These are phyloP conservation scores for Aporophyla nigra DNA, from an alignment of 2,888 invertebrate species.

Conservation along the genomic window DNA sequence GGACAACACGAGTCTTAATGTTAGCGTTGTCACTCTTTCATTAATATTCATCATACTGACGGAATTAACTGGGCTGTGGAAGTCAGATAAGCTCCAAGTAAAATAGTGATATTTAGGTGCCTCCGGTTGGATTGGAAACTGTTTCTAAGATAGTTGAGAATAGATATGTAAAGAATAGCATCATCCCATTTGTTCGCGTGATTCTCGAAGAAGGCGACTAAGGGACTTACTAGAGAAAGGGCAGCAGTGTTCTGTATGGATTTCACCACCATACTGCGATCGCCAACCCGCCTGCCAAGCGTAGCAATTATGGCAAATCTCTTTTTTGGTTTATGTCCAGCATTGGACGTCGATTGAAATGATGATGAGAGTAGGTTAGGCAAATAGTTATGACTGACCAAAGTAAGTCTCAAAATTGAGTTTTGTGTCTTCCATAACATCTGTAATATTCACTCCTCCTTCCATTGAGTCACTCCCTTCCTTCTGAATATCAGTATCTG, in stretches of 20 bases:
- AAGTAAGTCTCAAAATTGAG: not conserved
- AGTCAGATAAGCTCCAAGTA: not conserved
- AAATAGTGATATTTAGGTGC: not conserved
- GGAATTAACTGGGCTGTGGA: not conserved
- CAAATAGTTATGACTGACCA: not conserved
- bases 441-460: too few relatives aligned
- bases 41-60: conserved; percentile 15
- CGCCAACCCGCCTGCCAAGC: too few relatives aligned
- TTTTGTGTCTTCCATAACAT: not conserved
- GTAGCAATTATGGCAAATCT: too few relatives aligned
- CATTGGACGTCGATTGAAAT: too few relatives aligned
- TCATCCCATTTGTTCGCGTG: too few relatives aligned
- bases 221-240: too few relatives aligned
- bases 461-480: not conserved
- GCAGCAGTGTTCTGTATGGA: too few relatives aligned
- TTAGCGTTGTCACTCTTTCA: not conserved
- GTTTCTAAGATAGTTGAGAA: not conserved
- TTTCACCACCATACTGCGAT: too few relatives aligned
- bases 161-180: too few relatives aligned
- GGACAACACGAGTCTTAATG: not conserved
- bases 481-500: conserved; percentile 30
- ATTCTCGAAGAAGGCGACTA: too few relatives aligned
- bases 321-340: too few relatives aligned
- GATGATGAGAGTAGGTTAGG: not conserved
- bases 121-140: not conserved